phyloP scores from a whole-genome alignment of 2,888 invertebrate genomes.

The Psylliodes chrysocephalus region DNA sequence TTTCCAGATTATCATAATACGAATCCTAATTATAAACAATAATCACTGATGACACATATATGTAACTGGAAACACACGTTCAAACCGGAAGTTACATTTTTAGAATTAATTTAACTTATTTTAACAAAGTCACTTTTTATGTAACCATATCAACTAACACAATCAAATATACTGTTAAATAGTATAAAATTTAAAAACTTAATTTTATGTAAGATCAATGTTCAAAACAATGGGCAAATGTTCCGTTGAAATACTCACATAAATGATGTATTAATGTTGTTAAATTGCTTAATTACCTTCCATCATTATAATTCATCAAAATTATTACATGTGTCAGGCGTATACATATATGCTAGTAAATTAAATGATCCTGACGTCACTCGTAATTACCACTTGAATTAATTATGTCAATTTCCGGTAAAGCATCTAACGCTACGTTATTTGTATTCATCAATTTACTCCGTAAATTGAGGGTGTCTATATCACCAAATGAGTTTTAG shows the following conservation, averaged over 20 bases:
- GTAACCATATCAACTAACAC: background rate
- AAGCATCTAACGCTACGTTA: slow-evolving; percentile 9
- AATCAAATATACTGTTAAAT: background rate
- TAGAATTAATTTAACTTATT: background rate
- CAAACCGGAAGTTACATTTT: background rate
- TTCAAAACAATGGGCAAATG: background rate
- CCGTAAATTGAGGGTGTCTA: background rate
- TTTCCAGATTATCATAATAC: too few species aligned
- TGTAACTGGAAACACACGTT: background rate
- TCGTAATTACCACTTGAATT: slow-evolving; percentile 35
- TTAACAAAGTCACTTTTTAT: background rate
- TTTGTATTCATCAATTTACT: slow-evolving; percentile 19
- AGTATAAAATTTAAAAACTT: background rate
- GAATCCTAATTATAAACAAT: background rate
- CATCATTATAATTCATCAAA: slow-evolving; percentile 44
- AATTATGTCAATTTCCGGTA: slow-evolving; percentile 39
- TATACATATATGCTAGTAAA: slow-evolving; percentile 34
- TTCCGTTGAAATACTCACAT: background rate
- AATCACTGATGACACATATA: background rate
- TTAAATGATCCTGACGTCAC: slow-evolving; percentile 39
- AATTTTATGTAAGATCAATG: slow-evolving; percentile 9
- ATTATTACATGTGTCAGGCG: slow-evolving; percentile 39
- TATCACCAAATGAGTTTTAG: background rate
- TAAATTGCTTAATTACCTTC: slow-evolving; percentile 43
- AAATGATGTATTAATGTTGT: slow-evolving; percentile 26